Base-by-base conservation (phyloP, 2,888 invertebrate species). In the Flexamia atlantica region DNA sequence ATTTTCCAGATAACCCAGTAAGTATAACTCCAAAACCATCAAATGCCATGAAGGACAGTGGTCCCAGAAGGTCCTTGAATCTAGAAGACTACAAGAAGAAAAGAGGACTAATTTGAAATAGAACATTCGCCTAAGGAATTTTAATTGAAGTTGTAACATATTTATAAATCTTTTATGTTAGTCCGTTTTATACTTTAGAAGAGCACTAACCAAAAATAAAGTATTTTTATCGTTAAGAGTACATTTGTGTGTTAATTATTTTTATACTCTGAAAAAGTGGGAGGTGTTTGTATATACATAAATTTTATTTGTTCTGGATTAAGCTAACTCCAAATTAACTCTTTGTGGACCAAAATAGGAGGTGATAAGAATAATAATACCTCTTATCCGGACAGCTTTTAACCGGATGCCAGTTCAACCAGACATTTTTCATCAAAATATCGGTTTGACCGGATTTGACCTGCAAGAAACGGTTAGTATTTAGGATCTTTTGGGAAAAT, bases 51-150 rank as follows among this genome's bases (percentile, higher is more conserved):
- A 95, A 95, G 89, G 96, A 96, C 88, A 94, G 95, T 0, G 96
- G 95, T 0, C 97, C 97, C 7, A 94, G 95, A 87, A 91, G 97
- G 84, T 97, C 97, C 0, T 91, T 98, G 70, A 98, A 98, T 90
- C 91, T 98, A 86, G 97, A 97, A 89, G 97, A 97, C 89, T 98
- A 97, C 90, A 98, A 98, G 92, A 97, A 97, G 90, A 95, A 97
- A 89, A 94, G 97, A 88, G 97, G 97, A 82, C 94, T 98, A 86
- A 97, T 98, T 90, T 96, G 93, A 89, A 70, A 70, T 3, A 80
- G 28, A n/a, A 28, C 28, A 14, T 64, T 28, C 14, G 12, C 14
- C 30, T 64, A 64, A 28, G 64, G 25, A 64, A 28, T 64, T 40
- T 81, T 82, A 82, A 70, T 82, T 70, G 68, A 57, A 79, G 20